phyloP scores from a whole-genome alignment of 2,113 vertebrate species.

The Equus quagga region DNA sequence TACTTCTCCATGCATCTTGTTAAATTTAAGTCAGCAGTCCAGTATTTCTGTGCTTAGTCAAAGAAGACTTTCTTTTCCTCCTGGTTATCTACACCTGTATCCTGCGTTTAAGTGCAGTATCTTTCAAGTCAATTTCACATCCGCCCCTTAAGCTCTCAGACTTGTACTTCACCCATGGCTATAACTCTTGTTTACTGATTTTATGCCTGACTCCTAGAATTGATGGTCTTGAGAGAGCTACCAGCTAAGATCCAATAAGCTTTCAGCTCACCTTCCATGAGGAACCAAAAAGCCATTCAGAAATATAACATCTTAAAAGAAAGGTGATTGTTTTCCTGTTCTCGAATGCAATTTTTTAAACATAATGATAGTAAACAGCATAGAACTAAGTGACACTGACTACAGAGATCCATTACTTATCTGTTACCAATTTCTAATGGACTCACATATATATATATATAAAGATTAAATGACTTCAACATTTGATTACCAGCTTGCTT shows the following conservation, averaged over 20 bases:
- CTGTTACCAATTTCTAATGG: background rate
- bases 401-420: background rate
- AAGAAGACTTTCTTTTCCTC: background rate
- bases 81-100: background rate
- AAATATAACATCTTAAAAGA: background rate
- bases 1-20: background rate
- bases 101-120: background rate
- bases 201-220: background rate
- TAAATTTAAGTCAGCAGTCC: background rate
- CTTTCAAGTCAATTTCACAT: constrained; percentile 49
- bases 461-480: background rate
- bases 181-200: constrained; percentile 45
- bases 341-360: background rate
- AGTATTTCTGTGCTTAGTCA: background rate
- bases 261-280: constrained; percentile 4
- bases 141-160: background rate
- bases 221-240: background rate
- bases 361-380: background rate
- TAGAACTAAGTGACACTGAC: background rate
- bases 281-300: background rate
- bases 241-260: background rate
- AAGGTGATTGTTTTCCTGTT: background rate
- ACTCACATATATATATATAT: background rate
- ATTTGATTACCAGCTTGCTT: constrained; percentile 15
- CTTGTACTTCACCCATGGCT: background rate